Evolutionary conservation across 2,797 vertebrate genomes (phyloP), one percentile per base, ranked within the genome.

Genomic region (Helarctos malayanus): DNA sequence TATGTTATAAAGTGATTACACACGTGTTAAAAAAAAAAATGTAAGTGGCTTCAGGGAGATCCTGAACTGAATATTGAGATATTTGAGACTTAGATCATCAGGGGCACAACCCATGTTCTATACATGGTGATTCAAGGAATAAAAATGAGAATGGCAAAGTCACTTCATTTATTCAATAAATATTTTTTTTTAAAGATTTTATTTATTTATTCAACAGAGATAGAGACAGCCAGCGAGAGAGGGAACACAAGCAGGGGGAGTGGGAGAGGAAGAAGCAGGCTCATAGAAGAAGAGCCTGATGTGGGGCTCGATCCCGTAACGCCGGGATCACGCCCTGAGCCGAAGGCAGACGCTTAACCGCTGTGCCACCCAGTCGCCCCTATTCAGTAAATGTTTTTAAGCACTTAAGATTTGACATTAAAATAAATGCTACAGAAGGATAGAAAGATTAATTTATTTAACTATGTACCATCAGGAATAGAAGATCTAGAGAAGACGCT

Each of bases 341-440:
- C 38, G 4, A 38, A 38, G 38, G 38, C 38, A 38, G 38, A 38
- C 4, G 38, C 38, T 38, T 38, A 38, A 38, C 38, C 38, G 38
- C 38, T 38, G 38, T 38, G 38, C 38, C 38, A 38, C 38, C 38
- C 38, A 3, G 38, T 38, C 38, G 38, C 38, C 38, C 38, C 38
- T 57, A 84, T 61, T 89, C 41, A 83, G 0, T 86, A 88, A 83
- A 59, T 89, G 89, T 69, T 78, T 92, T 7, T 59, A 93, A 87
- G n/a, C 38, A 69, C 18, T 87, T 52, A 61, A 80, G 76, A 57
- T 73, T 85, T 32, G 59, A 61, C 54, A 85, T 76, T 75, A 59
- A 91, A 73, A 27, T 65, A 94, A 88, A 54, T 61, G n/a, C 38
- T 65, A 54, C 7, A 47, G 49, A 52, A 93, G 57, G 15, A 49